Base-by-base conservation (phyloP, 2,888 invertebrate species). In the Tetheella fluctuosa region DNA sequence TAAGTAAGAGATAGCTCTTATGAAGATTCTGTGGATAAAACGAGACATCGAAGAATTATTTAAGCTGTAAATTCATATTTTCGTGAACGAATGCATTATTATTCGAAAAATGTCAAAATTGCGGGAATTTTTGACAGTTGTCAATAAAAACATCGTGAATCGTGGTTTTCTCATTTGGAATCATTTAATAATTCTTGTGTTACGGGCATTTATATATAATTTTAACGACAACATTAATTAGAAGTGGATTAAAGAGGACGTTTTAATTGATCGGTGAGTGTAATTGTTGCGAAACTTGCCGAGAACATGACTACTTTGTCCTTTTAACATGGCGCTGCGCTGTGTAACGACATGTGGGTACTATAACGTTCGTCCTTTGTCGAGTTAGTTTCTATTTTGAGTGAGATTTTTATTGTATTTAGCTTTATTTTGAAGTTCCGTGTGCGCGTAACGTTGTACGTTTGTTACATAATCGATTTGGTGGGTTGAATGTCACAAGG, bases 61-160 rank as follows among this genome's bases (percentile, higher is more conserved):
- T 37, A 37, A 7, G 30, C 15, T 12, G 34, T 42, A 23, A 42
- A 52, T 13, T 15, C 48, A 23, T n/a, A 34, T 42, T 13, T 54
- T 69, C 30, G n/a, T 25, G 62, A 62, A 64, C 48, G 37, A 37
- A 58, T 54, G 12, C 28, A 62, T 68, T 70, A 69, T 65, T 54
- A 42, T 69, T 70, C 65, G 58, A 67, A 77, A 79, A 69, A 75
- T 85, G 87, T 88, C 88, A 89, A 85, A 85, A 80, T 86, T 90
- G 90, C 90, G 90, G 90, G 90, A 90, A 84, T 83, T 84, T 89
- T 86, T 90, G 89, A 89, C 89, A 90, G 84, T 89, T 90, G 87
- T 90, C 89, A 90, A 90, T 89, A 90, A 89, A 86, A 90, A 91
- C 89, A 90, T 84, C 83, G 80, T 83, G 84, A 81, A 68, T 77